A percentile compares a stretch with the other conserved stretches of the same genome.
Conservation (phyloP, 2,797 vertebrate species). For the Melanotaenia parkinsoni region DNA sequence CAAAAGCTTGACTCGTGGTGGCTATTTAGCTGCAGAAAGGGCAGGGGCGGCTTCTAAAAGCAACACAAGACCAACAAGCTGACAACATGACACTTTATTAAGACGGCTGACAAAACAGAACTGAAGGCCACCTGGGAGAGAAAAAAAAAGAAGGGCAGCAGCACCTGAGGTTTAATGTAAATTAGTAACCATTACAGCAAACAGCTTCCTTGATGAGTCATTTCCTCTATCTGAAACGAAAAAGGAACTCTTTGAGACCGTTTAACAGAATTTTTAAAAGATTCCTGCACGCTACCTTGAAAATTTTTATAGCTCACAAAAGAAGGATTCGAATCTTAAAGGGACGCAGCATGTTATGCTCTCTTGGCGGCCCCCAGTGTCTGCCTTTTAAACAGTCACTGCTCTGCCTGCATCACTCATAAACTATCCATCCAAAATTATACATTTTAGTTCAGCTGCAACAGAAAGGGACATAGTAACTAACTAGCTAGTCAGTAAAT, state of each 20-base stretch:
- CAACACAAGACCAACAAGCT: conserved; percentile 77
- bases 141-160: not conserved
- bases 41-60: conserved; percentile 88
- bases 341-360: conserved; percentile 46
- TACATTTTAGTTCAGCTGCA: conserved; percentile 8
- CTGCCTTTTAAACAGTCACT: conserved; percentile 39
- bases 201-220: conserved; percentile 50
- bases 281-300: conserved; percentile 58
- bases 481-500: not conserved
- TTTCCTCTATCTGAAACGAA: conserved; percentile 38
- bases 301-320: conserved; percentile 70
- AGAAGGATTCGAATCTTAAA: conserved; percentile 54
- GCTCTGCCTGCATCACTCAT: conserved; percentile 29
- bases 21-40: conserved; percentile 85
- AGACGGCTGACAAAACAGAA: conserved; percentile 56
- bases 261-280: conserved; percentile 68
- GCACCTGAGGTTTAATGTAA: conserved; percentile 57
- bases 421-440: conserved; percentile 6
- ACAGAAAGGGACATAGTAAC: not conserved
- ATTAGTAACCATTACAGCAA: conserved; percentile 59
- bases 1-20: conserved; percentile 82
- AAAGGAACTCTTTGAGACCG: conserved; percentile 47
- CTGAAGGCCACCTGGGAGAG: conserved; percentile 38
- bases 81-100: conserved; percentile 57
- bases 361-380: conserved; percentile 35